These are phyloP conservation scores for Drosophila mercatorum DNA, from an alignment of 2,888 invertebrate genomes.

Conservation along the genomic window DNA sequence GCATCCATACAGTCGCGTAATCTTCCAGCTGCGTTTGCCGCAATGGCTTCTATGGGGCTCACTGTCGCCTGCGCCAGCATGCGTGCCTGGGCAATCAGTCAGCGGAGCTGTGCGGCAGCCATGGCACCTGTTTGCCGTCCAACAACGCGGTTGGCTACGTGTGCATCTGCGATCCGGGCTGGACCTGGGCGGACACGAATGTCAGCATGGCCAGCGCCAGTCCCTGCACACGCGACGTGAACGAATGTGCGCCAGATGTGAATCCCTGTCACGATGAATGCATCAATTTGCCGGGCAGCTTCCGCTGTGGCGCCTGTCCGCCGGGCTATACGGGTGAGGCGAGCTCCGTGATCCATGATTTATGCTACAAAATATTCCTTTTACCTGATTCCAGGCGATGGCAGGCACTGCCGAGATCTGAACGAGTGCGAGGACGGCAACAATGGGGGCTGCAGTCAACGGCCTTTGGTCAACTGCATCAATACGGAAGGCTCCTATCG, in stretches of 20 bases:
- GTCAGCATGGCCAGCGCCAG: constrained; percentile 85
- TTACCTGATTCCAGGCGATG: constrained; percentile 87
- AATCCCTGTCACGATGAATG: constrained; percentile 94
- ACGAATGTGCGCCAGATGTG: constrained; percentile 90
- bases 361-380: neutral
- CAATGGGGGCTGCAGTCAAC: constrained; percentile 95
- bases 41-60: constrained; percentile 91
- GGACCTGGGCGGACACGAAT: constrained; percentile 89
- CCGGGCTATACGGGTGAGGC: constrained; percentile 89
- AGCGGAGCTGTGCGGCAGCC: constrained; percentile 93
- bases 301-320: constrained; percentile 95
- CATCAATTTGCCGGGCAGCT: constrained; percentile 95
- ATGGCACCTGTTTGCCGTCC: constrained; percentile 93
- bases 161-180: constrained; percentile 95
- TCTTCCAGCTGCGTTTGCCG: constrained; percentile 89
- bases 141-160: constrained; percentile 88
- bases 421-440: constrained; percentile 92
- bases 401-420: constrained; percentile 93
- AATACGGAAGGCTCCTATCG: constrained; percentile 95
- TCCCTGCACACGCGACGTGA: constrained; percentile 92
- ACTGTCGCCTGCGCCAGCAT: constrained; percentile 90
- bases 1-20: neutral
- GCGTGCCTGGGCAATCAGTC: constrained; percentile 90
- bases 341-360: no score
- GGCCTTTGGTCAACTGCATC: constrained; percentile 92